These are phyloP conservation scores for Dryas iulia DNA, from an alignment of 1,140 invertebrate species.

Conservation along the genomic window DNA sequence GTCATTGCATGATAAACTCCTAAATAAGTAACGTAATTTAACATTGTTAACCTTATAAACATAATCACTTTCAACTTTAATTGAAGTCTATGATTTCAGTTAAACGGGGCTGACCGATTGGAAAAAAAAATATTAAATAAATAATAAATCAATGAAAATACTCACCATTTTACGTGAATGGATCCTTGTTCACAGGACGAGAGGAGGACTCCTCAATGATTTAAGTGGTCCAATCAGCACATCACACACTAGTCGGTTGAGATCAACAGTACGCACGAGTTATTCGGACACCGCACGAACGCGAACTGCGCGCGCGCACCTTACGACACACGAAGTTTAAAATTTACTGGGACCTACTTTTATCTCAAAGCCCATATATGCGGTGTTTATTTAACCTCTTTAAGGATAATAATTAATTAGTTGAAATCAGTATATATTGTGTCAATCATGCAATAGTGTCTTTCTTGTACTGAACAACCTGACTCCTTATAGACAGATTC, in stretches of 20 bases:
- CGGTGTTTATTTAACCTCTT: neutral
- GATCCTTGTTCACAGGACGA: conserved; percentile 44
- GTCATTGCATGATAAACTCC: neutral
- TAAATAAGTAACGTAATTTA: neutral
- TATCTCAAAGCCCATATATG: neutral
- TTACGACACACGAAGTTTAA: conserved; percentile 5
- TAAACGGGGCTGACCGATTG: neutral
- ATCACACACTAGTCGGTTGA: conserved; percentile 42
- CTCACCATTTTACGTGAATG: conserved; percentile 49
- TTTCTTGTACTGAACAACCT: neutral
- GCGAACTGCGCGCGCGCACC: conserved; percentile 38
- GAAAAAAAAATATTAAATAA: neutral
- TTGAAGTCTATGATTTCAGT: neutral
- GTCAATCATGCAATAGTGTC: neutral
- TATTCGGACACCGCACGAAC: conserved; percentile 29
- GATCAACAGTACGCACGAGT: conserved; percentile 35
- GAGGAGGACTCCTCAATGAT: conserved; percentile 52
- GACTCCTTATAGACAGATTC: neutral
- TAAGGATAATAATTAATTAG: neutral
- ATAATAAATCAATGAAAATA: conserved; percentile 20
- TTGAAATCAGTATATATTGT: neutral
- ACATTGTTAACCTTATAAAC: neutral
- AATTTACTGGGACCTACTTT: neutral
- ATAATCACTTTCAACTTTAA: neutral
- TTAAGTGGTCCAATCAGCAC: conserved; percentile 67